Conservation (phyloP, 2,888 invertebrate genomes). For the Hydrotaea diabolus region DNA sequence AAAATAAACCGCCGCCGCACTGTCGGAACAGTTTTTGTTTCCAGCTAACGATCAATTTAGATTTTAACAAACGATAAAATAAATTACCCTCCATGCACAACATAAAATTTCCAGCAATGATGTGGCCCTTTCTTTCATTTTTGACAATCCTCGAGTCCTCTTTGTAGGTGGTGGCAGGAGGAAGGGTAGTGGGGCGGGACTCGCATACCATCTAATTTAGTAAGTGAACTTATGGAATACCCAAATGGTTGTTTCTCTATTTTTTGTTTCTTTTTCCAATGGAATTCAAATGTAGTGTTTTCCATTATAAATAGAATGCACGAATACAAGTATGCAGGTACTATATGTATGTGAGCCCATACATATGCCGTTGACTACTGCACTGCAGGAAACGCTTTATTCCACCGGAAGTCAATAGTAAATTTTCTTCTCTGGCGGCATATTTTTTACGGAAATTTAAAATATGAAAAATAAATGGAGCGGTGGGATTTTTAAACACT, state of each 20-base stretch:
- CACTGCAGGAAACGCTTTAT: constrained; percentile 33
- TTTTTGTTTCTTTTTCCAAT: constrained; percentile 4
- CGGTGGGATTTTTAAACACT: neutral
- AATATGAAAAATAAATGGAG: constrained; percentile 26
- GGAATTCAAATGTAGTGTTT: constrained; percentile 48
- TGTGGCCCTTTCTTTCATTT: constrained; percentile 41
- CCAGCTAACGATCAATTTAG: constrained; percentile 76
- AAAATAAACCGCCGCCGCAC: constrained; percentile 48
- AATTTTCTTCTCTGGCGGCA: constrained; percentile 46
- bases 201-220: constrained; percentile 7
- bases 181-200: neutral
- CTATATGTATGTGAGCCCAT: neutral
- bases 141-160: constrained; percentile 37
- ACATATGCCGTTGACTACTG: constrained; percentile 8
- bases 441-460: constrained; percentile 11
- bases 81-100: constrained; percentile 72
- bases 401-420: constrained; percentile 49
- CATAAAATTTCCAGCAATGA: constrained; percentile 33
- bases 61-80: constrained; percentile 77
- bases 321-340: neutral
- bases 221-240: constrained; percentile 20
- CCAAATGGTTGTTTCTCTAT: neutral
- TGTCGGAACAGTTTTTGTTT: constrained; percentile 42
- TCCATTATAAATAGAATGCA: constrained; percentile 9
- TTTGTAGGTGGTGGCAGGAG: neutral